Conservation (phyloP, 1,140 invertebrate genomes). For the Oreohelix idahoensis region DNA sequence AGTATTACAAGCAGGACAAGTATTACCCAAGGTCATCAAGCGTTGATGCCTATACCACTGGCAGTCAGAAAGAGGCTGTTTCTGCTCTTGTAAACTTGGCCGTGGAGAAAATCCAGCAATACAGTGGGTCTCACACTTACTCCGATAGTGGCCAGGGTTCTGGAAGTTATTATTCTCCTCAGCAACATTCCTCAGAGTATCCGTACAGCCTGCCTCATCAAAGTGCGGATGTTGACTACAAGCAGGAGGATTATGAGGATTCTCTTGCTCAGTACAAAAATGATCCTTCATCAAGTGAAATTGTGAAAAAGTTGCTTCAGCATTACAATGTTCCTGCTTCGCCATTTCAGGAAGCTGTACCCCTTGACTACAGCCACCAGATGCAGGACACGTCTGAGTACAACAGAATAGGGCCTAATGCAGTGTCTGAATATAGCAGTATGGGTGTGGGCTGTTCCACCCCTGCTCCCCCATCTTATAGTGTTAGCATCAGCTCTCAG, state of each 20-base stretch:
- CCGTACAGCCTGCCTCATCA: neutral
- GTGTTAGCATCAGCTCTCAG: constrained; percentile 17
- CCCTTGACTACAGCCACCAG: constrained; percentile 20
- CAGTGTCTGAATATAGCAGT: neutral
- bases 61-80: neutral
- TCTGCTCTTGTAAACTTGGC: neutral
- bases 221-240: neutral
- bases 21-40: constrained; percentile 3
- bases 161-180: constrained; percentile 5
- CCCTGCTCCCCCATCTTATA: constrained; percentile 21
- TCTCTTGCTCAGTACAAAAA: neutral
- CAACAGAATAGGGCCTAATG: neutral
- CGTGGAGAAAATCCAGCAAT: constrained; percentile 6
- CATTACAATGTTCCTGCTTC: constrained; percentile 32
- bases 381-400: neutral
- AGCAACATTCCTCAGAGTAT: neutral
- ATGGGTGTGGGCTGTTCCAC: neutral
- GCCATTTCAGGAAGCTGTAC: neutral
- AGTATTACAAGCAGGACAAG: constrained; percentile 4
- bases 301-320: constrained; percentile 36
- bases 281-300: constrained; percentile 20
- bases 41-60: neutral
- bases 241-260: neutral
- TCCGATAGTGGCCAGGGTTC: neutral
- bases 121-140: neutral